Conservation (phyloP, 2,888 invertebrate genomes). For the Eudasyphora cyanicolor region DNA sequence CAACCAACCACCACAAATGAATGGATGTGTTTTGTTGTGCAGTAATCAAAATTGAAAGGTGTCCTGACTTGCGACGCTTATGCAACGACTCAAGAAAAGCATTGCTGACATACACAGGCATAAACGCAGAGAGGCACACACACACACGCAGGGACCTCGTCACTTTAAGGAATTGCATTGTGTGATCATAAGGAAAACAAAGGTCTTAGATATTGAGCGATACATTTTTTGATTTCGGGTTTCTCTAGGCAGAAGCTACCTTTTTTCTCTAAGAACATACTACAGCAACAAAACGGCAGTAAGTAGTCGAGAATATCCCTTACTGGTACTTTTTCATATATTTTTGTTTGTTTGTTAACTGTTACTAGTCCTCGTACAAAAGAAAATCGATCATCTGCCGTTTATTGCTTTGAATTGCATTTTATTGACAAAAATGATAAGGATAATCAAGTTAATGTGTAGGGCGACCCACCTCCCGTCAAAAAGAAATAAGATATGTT, state of each 20-base stretch:
- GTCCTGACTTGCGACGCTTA: conserved; percentile 64
- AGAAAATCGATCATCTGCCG: background rate
- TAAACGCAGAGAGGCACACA: background rate
- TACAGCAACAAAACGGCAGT: too few species aligned
- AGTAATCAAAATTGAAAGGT: conserved; percentile 54
- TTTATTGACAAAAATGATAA: conserved; percentile 60
- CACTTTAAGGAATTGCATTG: conserved; percentile 16
- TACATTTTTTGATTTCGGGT: too few species aligned
- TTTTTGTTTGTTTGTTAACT: too few species aligned
- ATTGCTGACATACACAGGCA: background rate
- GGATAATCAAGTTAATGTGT: conserved; percentile 3
- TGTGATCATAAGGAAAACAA: background rate
- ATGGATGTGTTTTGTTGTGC: conserved; percentile 5
- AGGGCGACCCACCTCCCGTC: too few species aligned
- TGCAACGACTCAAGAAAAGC: conserved; percentile 53
- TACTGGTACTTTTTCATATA: too few species aligned
- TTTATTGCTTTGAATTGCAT: background rate
- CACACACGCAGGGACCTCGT: background rate
- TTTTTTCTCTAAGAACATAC: too few species aligned
- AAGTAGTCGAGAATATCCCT: too few species aligned
- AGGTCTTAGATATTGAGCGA: background rate
- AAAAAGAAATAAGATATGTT: too few species aligned
- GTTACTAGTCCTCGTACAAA: too few species aligned
- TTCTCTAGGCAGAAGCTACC: too few species aligned
- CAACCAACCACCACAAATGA: conserved; percentile 42